These are phyloP conservation scores for Tinamus guttatus DNA, from an alignment of 2,113 vertebrate species.

Conservation along the genomic window DNA sequence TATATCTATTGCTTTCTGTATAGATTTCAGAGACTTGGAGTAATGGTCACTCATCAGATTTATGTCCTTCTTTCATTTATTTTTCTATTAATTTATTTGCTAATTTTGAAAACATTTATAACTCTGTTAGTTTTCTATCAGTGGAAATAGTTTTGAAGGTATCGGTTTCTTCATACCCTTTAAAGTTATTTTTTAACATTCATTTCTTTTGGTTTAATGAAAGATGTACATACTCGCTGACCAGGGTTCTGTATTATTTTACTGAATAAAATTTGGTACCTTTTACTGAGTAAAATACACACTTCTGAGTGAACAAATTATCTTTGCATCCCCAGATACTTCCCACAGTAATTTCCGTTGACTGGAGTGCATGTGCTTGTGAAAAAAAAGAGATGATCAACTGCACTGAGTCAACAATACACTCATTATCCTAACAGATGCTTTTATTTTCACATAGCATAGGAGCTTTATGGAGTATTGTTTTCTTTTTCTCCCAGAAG, in stretches of 20 bases:
- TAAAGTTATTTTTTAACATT: neutral
- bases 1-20: neutral
- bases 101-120: neutral
- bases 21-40: neutral
- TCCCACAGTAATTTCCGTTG: constrained; percentile 26
- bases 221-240: neutral
- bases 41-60: neutral
- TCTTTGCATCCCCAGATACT: constrained; percentile 1
- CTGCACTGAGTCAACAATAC: constrained; percentile 31
- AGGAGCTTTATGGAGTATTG: neutral
- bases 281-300: constrained; percentile 18
- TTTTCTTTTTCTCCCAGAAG: constrained; percentile 32
- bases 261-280: neutral
- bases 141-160: neutral
- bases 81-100: neutral
- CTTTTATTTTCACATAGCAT: constrained; percentile 38
- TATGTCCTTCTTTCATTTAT: neutral
- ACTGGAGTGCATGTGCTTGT: neutral
- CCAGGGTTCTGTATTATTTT: neutral
- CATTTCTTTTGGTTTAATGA: neutral
- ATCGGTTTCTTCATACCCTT: neutral
- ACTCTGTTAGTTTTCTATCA: neutral
- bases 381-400: constrained; percentile 32
- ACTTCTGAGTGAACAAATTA: neutral
- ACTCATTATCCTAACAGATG: constrained; percentile 34